Conservation (phyloP, 37 sponge, comb jelly and placozoan genomes). For the Lycopodina hypogea region DNA sequence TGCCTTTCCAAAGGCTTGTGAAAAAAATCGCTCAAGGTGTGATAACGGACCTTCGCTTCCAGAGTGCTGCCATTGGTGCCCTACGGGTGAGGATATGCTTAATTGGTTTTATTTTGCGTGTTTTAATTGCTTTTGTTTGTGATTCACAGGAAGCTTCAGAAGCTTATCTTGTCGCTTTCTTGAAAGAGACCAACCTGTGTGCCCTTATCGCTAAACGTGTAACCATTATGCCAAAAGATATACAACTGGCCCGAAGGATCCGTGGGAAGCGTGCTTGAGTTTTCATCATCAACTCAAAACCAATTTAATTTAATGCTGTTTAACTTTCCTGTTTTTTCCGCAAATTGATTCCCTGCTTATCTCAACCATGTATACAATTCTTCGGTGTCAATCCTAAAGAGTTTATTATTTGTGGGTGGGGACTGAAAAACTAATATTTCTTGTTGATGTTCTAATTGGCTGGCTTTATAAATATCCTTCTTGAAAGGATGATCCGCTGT, state of each 20-base stretch:
- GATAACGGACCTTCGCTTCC: constrained; percentile 98
- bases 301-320: not conserved
- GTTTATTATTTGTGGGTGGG: too few relatives aligned
- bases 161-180: constrained; percentile 97
- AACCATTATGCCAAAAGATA: constrained; percentile 99
- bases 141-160: constrained; percentile 91
- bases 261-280: constrained; percentile 95
- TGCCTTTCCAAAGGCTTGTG: constrained; percentile 97
- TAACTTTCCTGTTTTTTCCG: too few relatives aligned
- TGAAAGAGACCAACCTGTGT: constrained; percentile 99
- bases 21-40: constrained; percentile 99
- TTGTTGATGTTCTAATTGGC: too few relatives aligned
- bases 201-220: constrained; percentile 99
- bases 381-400: too few relatives aligned
- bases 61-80: constrained; percentile 99
- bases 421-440: too few relatives aligned
- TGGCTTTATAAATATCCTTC: too few relatives aligned
- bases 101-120: not conserved
- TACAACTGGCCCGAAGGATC: constrained; percentile 97
- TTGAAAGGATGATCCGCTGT: too few relatives aligned
- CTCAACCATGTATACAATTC: too few relatives aligned
- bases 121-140: not conserved
- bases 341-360: too few relatives aligned
- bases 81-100: constrained; percentile 75
- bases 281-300: not conserved